Evolutionary conservation across 2,888 invertebrate species (phyloP).

Genomic region (Branchinecta sandiegonensis): DNA sequence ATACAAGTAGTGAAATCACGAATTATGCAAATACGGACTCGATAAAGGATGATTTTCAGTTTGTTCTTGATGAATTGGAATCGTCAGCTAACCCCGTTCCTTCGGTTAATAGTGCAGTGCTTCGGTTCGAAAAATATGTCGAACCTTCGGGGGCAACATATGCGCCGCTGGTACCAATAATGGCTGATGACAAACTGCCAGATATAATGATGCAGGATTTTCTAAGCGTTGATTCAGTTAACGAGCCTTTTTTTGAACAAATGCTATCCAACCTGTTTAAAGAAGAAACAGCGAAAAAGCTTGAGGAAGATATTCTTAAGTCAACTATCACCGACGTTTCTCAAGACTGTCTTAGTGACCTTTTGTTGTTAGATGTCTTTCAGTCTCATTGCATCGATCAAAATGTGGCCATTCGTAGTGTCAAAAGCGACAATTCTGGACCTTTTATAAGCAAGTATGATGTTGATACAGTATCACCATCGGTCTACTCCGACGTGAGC

Average conservation of each 20-base stretch:
- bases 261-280: not conserved
- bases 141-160: too few relatives aligned
- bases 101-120: too few relatives aligned
- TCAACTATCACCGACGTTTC: not conserved
- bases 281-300: not conserved
- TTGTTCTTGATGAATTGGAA: too few relatives aligned
- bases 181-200: too few relatives aligned
- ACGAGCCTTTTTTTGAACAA: not conserved
- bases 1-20: too few relatives aligned
- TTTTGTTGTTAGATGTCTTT: conserved; percentile 8
- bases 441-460: not conserved
- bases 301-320: not conserved
- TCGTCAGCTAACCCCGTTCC: too few relatives aligned
- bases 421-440: not conserved
- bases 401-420: not conserved
- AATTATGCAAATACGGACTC: too few relatives aligned
- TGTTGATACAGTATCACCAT: not conserved
- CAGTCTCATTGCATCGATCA: not conserved
- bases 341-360: not conserved
- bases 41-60: too few relatives aligned
- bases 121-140: too few relatives aligned
- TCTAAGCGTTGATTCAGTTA: not conserved
- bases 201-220: not conserved
- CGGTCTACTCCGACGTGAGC: conserved; percentile 4
- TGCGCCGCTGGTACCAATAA: too few relatives aligned